Conservation (phyloP, 2,797 vertebrate species). For the Morus bassanus region DNA sequence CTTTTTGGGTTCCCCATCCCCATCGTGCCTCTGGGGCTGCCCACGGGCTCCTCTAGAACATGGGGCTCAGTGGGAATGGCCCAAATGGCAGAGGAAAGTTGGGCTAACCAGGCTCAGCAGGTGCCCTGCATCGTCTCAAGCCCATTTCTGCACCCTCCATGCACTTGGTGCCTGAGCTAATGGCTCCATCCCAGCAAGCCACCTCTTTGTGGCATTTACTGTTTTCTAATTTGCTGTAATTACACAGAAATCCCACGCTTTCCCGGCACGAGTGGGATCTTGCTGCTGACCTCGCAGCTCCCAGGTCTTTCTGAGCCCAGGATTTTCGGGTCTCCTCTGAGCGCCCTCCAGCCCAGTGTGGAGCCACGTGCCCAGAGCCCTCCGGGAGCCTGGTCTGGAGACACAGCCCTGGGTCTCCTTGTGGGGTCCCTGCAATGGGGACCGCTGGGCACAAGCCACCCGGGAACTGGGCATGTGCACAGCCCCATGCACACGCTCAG, state of each 20-base stretch:
- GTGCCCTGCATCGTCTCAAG: not conserved
- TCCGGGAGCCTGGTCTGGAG: accelerated
- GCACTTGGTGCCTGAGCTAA: accelerated
- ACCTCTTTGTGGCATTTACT: accelerated
- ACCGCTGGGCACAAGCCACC: accelerated
- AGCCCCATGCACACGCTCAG: not conserved
- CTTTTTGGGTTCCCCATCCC: not conserved
- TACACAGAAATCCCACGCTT: not conserved
- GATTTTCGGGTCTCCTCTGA: accelerated
- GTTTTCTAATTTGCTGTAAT: not conserved
- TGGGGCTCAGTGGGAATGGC: accelerated
- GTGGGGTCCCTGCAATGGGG: accelerated
- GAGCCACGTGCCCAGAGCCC: accelerated
- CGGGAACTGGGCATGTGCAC: accelerated
- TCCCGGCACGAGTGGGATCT: accelerated
- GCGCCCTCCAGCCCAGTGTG: not conserved
- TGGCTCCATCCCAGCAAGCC: not conserved
- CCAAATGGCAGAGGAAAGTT: not conserved
- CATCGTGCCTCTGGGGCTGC: accelerated
- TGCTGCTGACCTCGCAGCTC: accelerated
- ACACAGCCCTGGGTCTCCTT: accelerated
- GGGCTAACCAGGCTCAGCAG: not conserved
- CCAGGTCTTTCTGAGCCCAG: accelerated
- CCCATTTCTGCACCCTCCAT: accelerated
- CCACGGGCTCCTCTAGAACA: accelerated